Base-by-base conservation (phyloP, 2,888 invertebrate species). In the Syrphus vitripennis region DNA sequence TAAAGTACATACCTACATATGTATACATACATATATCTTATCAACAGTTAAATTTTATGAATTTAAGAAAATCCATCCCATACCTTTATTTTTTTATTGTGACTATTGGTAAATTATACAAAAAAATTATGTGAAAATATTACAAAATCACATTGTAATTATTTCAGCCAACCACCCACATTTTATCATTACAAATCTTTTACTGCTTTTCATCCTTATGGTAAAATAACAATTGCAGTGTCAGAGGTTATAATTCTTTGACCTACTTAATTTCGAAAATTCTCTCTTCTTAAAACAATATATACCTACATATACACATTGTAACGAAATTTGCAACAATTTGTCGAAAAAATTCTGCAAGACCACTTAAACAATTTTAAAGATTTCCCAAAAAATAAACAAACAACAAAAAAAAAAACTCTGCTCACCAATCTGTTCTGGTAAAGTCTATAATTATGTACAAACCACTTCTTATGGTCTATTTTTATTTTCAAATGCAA, bases 231-330 rank as follows among this genome's bases (percentile, higher is more conserved):
- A 45, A 65, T 16, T 45, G 63, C 29, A 63, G 84, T 81, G 81
- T 81, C 84, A 86, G 77, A 81, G 84, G 77, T 86, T 86, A 67
- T 50, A 82, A 82, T 77, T 82, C 65, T 45, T 40, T 77, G 75
- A 78, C 82, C 82, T 65, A 82, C 82, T 82, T 78, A 31, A 53
- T 9, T 3, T 26, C 26, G 1, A 16, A 82, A 82, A 82, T 78
- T 69, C 82, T 82, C 82, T 78, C 45, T 26, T 78, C 45, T 26
- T 21, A 63, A 82, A 55, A 86, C 72, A 74, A 82, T 86, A 70
- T 4, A 34, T 34, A 34, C 34, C 45, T 19, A 19, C n/a, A 12
- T 14, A 40, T 12, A 6, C 1, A 26, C 12, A 29, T 63, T 77
- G 61, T 63, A 61, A 57, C 3, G 77, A 50, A 21, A 75, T 77